Base-by-base conservation (phyloP, 2,797 vertebrate species). In the Takifugu ocellatus region DNA sequence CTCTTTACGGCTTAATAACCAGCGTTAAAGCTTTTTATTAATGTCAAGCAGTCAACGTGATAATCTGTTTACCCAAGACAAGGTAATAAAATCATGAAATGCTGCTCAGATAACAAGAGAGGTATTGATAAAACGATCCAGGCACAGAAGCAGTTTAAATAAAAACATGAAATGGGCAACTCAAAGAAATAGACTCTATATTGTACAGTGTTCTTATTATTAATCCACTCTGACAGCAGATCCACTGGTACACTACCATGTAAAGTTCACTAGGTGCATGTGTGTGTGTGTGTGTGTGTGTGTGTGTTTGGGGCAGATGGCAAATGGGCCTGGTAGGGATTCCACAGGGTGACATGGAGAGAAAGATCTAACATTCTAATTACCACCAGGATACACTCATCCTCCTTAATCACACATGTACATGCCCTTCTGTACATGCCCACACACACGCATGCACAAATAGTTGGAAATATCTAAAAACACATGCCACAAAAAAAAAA, bases 251-350 rank as follows among this genome's bases (percentile, higher is more conserved):
- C 36, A 39, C 36, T 14, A 39, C 36, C 5, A 46, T 21, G n/a
- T n/a, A 21, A 21, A 10, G 17, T 17, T 46, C 44, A 21, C n/a
- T 46, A 46, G 44, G 44, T 21, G n/a, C n/a, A 46, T 46, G 44
- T 54, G 46, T 66, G 42, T 46, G 49, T 59, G 6, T 68, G 7
- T 43, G 44, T 49, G 25, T 58, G 62, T 48, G 52, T 58, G 49
- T 66, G 16, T 44, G 56, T 49, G 49, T 62, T 57, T 55, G 49
- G 61, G 64, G 62, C 82, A 90, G 87, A 89, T 90, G 87, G 85
- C 68, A 75, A 70, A 77, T 10, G 31, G 61, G 70, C 72, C 86
- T 87, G 72, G 71, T 59, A 64, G 83, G 68, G 71, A 70, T 75
- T 75, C 75, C 68, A 55, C 57, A 74, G 74, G 72, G 63, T 70